Percentiles rank a stretch among this genome's conserved stretches.
These are phyloP conservation scores for Pelusios castaneus DNA, from an alignment of 2,113 vertebrate genomes.

Conservation along the genomic window DNA sequence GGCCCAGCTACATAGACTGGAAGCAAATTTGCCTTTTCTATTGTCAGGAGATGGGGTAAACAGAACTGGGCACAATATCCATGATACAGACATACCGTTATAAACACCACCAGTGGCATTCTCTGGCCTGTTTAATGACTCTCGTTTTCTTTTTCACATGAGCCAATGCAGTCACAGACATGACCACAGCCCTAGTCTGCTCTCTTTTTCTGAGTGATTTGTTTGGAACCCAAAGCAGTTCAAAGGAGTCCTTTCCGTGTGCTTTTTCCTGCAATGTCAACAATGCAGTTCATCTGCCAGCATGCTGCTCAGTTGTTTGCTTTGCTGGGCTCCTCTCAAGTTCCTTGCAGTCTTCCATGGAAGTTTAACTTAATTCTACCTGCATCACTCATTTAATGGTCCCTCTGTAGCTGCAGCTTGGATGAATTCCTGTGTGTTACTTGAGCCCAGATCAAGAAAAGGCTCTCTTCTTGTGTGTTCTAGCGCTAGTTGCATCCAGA, in stretches of 20 bases:
- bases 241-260: neutral
- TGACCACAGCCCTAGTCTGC: neutral
- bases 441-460: neutral
- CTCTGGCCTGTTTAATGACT: neutral
- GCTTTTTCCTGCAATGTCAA: neutral
- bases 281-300: neutral
- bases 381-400: neutral
- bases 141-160: neutral
- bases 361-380: neutral
- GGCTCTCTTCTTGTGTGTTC: neutral
- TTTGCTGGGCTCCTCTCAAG: neutral
- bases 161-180: neutral
- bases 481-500: neutral
- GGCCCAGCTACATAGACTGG: neutral
- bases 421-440: neutral
- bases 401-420: neutral
- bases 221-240: neutral
- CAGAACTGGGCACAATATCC: neutral
- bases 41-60: neutral
- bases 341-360: neutral
- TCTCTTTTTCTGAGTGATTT: neutral
- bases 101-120: neutral
- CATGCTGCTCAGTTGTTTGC: too few relatives aligned
- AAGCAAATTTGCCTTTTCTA: neutral
- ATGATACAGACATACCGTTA: neutral